Evolutionary conservation across 2,888 invertebrate genomes (phyloP).

Genomic region (Ceratothoa steindachneri): DNA sequence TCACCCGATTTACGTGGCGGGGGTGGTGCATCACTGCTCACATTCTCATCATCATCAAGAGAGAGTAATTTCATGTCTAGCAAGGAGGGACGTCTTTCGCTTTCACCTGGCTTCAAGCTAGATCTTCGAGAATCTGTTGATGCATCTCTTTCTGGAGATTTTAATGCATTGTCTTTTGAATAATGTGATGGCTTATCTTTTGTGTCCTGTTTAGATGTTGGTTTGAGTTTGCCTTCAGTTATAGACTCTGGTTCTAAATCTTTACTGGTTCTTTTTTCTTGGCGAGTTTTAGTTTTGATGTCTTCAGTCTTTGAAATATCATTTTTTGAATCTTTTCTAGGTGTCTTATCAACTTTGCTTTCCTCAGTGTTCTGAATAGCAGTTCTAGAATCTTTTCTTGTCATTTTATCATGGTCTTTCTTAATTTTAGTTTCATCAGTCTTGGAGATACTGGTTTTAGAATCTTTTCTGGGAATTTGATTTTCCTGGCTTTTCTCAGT

Average conservation of each 20-base stretch:
- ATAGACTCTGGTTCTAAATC: conserved; percentile 21
- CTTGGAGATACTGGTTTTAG: conserved; percentile 1
- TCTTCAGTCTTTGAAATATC: conserved; percentile 17
- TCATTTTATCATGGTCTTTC: background rate
- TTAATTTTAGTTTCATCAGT: conserved; percentile 1
- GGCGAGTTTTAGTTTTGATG: background rate
- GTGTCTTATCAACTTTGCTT: background rate
- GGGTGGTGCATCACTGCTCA: conserved; percentile 3
- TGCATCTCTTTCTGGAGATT: conserved; percentile 24
- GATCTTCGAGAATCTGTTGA: background rate
- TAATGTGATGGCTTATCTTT: no score
- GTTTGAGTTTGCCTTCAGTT: conserved; percentile 32
- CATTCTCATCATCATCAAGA: background rate
- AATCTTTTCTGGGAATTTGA: background rate
- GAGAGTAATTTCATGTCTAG: conserved; percentile 27
- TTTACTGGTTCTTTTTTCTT: conserved; percentile 4
- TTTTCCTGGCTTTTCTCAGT: conserved; percentile 12
- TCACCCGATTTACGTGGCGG: background rate
- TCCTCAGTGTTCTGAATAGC: background rate
- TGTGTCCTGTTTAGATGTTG: no score
- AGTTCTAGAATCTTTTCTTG: conserved; percentile 15
- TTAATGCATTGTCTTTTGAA: no score
- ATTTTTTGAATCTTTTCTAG: background rate
- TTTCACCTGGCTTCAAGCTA: conserved; percentile 18
- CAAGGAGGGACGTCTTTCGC: conserved; percentile 25